Evolutionary conservation across 2,113 vertebrate species (phyloP), one percentile per base, ranked within the genome.

Genomic region (Etheostoma spectabile): DNA sequence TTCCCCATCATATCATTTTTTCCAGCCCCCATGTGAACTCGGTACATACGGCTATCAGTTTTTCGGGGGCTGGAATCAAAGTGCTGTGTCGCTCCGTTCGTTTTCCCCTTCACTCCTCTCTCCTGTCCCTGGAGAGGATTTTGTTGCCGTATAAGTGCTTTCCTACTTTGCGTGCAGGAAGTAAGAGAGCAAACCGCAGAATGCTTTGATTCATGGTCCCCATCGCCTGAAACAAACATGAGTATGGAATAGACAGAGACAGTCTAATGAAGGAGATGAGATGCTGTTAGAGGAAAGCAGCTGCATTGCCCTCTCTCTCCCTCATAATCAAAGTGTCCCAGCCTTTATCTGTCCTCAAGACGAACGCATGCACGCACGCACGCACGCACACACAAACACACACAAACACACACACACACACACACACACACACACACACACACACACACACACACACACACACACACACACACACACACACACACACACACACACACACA

Each of bases 61-160:
- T 86, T 72, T 66, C 13, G 35, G 77, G 72, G 75, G 60, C 33
- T 71, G 55, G 70, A 79, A 80, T 93, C 86, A 90, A 87, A 90
- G 86, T 89, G 88, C 83, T 86, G 80, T 18, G 77, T 84, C 22
- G 66, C 88, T 79, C 64, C 65, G 77, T 84, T 86, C 75, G 22
- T 64, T 61, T 65, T 74, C 61, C 73, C 63, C 51, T 79, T 82
- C 74, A 48, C 82, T 84, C 85, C 70, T 72, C 81, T 77, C 19
- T 48, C 46, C 22, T 5, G 72, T 91, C 87, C 90, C 92, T 16
- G 51, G 85, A 83, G 94, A 92, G 90, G 89, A 87, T 92, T 88
- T 89, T 83, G 89, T 92, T 93, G 92, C 93, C 78, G 70, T 82
- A 74, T 89, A 87, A 91, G 90, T 88, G 86, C 79, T 91, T 91